Percentiles rank a stretch among this genome's conserved stretches.
phyloP scores from a whole-genome alignment of 2,888 invertebrate species.

The Dromius quadrimaculatus region DNA sequence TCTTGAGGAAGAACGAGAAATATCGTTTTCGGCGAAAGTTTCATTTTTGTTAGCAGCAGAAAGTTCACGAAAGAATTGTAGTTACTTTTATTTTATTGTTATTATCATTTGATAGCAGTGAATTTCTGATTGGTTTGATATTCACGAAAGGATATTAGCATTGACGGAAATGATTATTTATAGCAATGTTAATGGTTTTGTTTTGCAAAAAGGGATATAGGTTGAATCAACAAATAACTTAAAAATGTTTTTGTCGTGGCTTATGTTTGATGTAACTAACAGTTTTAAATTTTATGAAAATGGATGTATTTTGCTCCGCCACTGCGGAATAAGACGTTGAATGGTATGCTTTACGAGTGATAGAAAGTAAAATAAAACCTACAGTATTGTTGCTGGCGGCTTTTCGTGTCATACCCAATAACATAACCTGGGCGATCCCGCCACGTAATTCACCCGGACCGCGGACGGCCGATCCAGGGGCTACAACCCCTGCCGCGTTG shows the following conservation, averaged over 20 bases:
- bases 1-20: slow-evolving; percentile 34
- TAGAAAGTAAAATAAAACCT: slow-evolving; percentile 52
- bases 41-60: slow-evolving; percentile 5
- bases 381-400: slow-evolving; percentile 44
- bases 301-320: neutral
- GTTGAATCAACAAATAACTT: no score
- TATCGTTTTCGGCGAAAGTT: slow-evolving; percentile 36
- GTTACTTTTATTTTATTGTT: slow-evolving; percentile 39
- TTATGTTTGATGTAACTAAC: no score
- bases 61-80: slow-evolving; percentile 27
- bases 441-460: slow-evolving; percentile 42
- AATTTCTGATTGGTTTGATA: slow-evolving; percentile 25
- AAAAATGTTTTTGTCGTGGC: no score
- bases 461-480: neutral
- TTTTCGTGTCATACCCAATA: slow-evolving; percentile 49
- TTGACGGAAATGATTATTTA: no score
- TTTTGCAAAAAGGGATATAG: neutral
- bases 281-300: no score
- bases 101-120: slow-evolving; percentile 24
- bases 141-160: no score
- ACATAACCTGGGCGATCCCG: slow-evolving; percentile 44
- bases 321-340: slow-evolving; percentile 47
- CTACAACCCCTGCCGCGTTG: slow-evolving; percentile 17
- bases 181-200: slow-evolving; percentile 15
- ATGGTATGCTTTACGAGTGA: slow-evolving; percentile 47